Percentiles rank a stretch among this genome's conserved stretches.
Evolutionary conservation across 2,888 invertebrate genomes (phyloP).

Genomic region (Cetonia aurata): DNA sequence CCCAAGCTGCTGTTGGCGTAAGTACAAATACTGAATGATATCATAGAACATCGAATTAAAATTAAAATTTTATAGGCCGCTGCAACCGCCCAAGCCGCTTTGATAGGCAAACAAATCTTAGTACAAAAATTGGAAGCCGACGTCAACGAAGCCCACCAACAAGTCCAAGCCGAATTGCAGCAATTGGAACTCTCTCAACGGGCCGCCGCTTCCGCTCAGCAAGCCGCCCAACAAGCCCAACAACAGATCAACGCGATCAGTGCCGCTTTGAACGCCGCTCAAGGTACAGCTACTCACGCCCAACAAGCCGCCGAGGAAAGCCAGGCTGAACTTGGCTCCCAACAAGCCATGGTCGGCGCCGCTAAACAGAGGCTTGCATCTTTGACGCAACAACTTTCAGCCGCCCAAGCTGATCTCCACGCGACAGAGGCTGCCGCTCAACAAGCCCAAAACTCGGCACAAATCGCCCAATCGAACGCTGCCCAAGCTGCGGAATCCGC

Average conservation of each 20-base stretch:
- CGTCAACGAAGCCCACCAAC: conserved; percentile 77
- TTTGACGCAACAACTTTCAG: conserved; percentile 76
- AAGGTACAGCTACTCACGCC: conserved; percentile 81
- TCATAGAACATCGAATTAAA: neutral
- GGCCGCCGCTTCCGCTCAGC: conserved; percentile 78
- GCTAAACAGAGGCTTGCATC: conserved; percentile 78
- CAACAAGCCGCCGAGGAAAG: conserved; percentile 81
- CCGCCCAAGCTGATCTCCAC: conserved; percentile 81
- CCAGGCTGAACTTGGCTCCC: conserved; percentile 81
- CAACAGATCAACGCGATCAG: conserved; percentile 77
- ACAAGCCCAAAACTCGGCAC: conserved; percentile 78
- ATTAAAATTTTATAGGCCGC: conserved; percentile 69
- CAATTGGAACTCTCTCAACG: conserved; percentile 82
- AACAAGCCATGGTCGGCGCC: conserved; percentile 80
- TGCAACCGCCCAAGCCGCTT: conserved; percentile 76
- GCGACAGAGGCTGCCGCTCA: conserved; percentile 81
- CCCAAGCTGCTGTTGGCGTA: conserved; percentile 76
- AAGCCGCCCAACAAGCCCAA: conserved; percentile 73
- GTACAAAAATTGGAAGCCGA: conserved; percentile 77
- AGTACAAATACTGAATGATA: conserved; percentile 8
- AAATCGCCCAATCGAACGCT: conserved; percentile 82
- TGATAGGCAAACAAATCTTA: conserved; percentile 73
- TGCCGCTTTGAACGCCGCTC: conserved; percentile 82
- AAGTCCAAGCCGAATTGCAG: conserved; percentile 77
- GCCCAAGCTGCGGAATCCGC: conserved; percentile 72